Percentiles rank a stretch among this genome's conserved stretches.
phyloP scores from a whole-genome alignment of 1,140 invertebrate genomes.

The Zaprionus tsacasi region DNA sequence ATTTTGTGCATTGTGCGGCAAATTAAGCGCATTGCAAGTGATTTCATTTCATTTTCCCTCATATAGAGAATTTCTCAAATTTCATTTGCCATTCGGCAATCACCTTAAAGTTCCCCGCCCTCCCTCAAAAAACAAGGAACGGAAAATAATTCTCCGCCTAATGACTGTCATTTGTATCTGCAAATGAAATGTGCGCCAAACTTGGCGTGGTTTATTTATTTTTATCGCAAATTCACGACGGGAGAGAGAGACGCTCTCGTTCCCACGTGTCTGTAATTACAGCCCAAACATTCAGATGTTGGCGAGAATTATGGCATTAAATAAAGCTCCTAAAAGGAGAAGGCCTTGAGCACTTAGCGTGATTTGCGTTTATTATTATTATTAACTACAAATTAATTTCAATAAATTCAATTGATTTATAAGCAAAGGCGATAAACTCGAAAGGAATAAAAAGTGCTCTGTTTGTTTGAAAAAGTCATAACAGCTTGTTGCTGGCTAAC shows the following conservation, averaged over 20 bases:
- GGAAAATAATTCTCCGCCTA: constrained; percentile 72
- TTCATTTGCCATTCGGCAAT: constrained; percentile 53
- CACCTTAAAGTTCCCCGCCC: constrained; percentile 54
- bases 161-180: constrained; percentile 74
- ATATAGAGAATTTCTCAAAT: constrained; percentile 65
- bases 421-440: too few relatives aligned
- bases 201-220: constrained; percentile 68
- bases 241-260: constrained; percentile 13
- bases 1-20: constrained; percentile 69
- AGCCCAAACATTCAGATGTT: constrained; percentile 56
- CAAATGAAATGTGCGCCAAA: constrained; percentile 66
- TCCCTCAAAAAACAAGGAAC: not conserved
- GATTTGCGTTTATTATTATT: too few relatives aligned
- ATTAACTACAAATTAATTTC: too few relatives aligned
- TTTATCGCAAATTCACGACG: constrained; percentile 51
- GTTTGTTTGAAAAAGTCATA: too few relatives aligned
- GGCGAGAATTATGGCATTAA: constrained; percentile 63
- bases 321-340: constrained; percentile 46
- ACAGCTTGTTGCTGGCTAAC: too few relatives aligned
- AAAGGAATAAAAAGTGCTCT: too few relatives aligned
- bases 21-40: constrained; percentile 77
- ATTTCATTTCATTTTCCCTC: constrained; percentile 64
- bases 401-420: too few relatives aligned
- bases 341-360: too few relatives aligned
- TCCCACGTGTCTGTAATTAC: constrained; percentile 58